Conservation (phyloP, 1,140 invertebrate genomes). For the Pogonognathellus flavescens region DNA sequence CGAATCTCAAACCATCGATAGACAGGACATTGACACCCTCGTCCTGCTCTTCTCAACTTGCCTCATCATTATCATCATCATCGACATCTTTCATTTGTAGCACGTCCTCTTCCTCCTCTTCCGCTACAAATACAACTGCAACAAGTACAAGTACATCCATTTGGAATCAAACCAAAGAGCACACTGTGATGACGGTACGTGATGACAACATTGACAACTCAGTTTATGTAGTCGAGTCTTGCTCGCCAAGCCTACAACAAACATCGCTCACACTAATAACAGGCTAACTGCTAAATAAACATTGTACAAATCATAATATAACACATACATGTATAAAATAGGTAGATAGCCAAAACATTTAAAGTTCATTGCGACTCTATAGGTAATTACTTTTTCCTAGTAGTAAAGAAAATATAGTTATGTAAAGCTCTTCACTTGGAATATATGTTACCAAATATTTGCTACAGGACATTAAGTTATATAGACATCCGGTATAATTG, state of each 20-base stretch:
- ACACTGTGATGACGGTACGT: conserved; percentile 56
- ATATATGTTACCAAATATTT: no score
- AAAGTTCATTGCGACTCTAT: no score
- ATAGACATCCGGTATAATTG: no score
- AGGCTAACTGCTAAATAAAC: conserved; percentile 18
- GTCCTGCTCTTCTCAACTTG: conserved; percentile 17
- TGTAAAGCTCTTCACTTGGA: no score
- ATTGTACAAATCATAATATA: not conserved
- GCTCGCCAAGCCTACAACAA: not conserved
- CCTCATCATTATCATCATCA: conserved; percentile 17
- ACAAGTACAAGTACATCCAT: conserved; percentile 39
- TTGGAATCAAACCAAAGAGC: conserved; percentile 58
- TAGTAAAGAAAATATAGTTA: no score
- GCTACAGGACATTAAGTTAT: not conserved
- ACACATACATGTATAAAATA: not conserved
- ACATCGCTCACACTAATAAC: not conserved
- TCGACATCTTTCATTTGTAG: conserved; percentile 21
- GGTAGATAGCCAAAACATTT: no score
- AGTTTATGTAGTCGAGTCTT: conserved; percentile 1
- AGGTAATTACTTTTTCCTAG: no score
- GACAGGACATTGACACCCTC: conserved; percentile 45
- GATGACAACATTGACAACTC: conserved; percentile 32
- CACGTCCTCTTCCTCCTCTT: conserved; percentile 30
- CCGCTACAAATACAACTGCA: conserved; percentile 16
- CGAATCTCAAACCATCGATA: conserved; percentile 27